Evolutionary conservation across 37 sponge, comb jelly and placozoan species (phyloP).

Genomic region (Chondrosia reniformis): DNA sequence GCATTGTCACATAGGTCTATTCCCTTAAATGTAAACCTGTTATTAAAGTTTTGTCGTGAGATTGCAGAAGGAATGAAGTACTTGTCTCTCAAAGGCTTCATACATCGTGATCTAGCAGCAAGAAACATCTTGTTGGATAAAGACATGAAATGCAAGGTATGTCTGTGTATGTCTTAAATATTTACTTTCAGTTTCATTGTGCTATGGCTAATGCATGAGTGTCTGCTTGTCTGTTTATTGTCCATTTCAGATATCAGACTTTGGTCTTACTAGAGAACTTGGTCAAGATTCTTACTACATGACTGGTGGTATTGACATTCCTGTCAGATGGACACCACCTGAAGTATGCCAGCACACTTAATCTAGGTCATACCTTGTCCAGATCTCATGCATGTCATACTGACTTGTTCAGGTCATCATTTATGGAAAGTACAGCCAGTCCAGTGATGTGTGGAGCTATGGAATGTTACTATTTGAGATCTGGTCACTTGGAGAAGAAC

Average conservation of each 20-base stretch:
- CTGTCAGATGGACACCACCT: constrained; percentile 7
- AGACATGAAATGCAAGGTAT: no score
- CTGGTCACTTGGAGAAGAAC: constrained; percentile 12
- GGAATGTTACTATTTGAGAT: not conserved
- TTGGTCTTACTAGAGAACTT: not conserved
- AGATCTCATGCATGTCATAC: not conserved
- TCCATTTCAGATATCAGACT: constrained; percentile 1
- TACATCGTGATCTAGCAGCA: no score
- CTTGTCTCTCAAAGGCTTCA: no score
- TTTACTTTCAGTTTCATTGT: no score
- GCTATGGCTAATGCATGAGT: no score
- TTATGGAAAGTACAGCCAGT: not conserved
- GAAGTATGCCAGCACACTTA: not conserved
- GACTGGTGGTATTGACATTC: not conserved
- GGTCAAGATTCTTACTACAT: not conserved
- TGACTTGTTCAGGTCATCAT: not conserved
- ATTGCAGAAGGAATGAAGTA: no score
- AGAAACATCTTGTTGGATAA: no score
- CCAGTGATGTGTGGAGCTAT: constrained; percentile 9
- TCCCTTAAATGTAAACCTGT: no score
- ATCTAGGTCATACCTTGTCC: not conserved
- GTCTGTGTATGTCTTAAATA: no score
- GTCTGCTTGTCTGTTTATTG: no score
- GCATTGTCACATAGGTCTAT: no score
- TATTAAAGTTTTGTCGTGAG: no score